Conservation (phyloP, 2,888 invertebrate genomes). For the Pharmacophagus antenor region DNA sequence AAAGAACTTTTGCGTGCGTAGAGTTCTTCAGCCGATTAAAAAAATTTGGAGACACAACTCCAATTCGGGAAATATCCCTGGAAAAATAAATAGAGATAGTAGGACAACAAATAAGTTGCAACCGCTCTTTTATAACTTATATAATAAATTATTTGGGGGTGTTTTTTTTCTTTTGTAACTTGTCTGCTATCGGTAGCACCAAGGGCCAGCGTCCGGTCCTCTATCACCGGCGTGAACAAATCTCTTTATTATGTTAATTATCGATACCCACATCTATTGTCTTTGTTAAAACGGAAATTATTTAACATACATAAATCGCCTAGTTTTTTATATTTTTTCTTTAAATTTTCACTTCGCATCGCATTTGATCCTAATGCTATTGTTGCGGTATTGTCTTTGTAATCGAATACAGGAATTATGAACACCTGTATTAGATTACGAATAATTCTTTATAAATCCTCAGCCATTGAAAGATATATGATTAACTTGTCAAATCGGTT, state of each 20-base stretch:
- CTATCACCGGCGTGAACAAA: constrained; percentile 55
- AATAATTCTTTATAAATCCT: neutral
- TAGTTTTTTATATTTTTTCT: constrained; percentile 19
- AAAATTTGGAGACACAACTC: neutral
- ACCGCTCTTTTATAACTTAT: too few species aligned
- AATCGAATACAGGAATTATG: too few species aligned
- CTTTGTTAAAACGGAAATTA: constrained; percentile 54
- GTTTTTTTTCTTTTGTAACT: constrained; percentile 6
- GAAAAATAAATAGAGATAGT: too few species aligned
- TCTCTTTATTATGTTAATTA: constrained; percentile 69
- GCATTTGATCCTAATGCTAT: neutral
- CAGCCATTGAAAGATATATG: too few species aligned
- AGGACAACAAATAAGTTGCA: too few species aligned
- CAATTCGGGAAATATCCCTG: too few species aligned
- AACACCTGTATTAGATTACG: neutral
- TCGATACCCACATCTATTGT: constrained; percentile 44
- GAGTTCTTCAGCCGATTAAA: too few species aligned
- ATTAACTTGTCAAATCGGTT: too few species aligned
- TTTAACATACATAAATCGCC: constrained; percentile 36
- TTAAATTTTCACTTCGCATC: constrained; percentile 8
- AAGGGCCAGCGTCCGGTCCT: constrained; percentile 52
- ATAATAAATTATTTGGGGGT: too few species aligned
- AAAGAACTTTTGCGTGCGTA: too few species aligned
- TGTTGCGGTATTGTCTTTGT: neutral
- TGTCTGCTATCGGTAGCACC: constrained; percentile 41